Evolutionary conservation across 2,888 invertebrate species (phyloP).

Genomic region (Eustalomyia histrio): DNA sequence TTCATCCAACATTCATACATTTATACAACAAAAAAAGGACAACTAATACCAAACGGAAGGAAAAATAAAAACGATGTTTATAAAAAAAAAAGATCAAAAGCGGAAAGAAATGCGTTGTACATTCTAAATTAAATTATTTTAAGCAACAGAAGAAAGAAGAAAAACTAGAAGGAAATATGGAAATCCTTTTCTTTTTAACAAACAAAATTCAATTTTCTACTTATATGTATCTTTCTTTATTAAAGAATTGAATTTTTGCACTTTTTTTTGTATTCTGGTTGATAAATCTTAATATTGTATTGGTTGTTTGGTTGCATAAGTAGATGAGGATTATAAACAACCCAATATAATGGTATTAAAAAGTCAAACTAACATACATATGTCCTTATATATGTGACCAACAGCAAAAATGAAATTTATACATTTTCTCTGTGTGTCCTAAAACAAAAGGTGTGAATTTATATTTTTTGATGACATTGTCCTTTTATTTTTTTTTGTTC

Average conservation of each 20-base stretch:
- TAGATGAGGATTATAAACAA: conserved; percentile 43
- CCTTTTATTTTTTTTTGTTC: conserved; percentile 30
- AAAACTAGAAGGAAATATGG: conserved; percentile 10
- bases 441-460: conserved; percentile 59
- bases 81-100: conserved; percentile 65
- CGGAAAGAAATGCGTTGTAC: conserved; percentile 63
- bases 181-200: conserved; percentile 21
- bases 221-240: conserved; percentile 5
- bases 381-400: neutral
- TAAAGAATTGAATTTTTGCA: neutral
- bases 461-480: conserved; percentile 26
- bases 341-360: conserved; percentile 53
- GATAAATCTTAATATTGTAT: conserved; percentile 20
- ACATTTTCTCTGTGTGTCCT: neutral
- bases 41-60: conserved; percentile 60
- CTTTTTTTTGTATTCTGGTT: neutral
- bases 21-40: conserved; percentile 23
- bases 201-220: conserved; percentile 36
- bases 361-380: conserved; percentile 49
- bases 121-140: conserved; percentile 69
- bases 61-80: neutral
- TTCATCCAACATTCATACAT: neutral
- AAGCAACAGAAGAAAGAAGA: neutral
- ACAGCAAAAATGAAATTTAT: conserved; percentile 17
- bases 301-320: conserved; percentile 32